Evolutionary conservation across 2,888 invertebrate genomes (phyloP).

Genomic region (Platycnemis pennipes): DNA sequence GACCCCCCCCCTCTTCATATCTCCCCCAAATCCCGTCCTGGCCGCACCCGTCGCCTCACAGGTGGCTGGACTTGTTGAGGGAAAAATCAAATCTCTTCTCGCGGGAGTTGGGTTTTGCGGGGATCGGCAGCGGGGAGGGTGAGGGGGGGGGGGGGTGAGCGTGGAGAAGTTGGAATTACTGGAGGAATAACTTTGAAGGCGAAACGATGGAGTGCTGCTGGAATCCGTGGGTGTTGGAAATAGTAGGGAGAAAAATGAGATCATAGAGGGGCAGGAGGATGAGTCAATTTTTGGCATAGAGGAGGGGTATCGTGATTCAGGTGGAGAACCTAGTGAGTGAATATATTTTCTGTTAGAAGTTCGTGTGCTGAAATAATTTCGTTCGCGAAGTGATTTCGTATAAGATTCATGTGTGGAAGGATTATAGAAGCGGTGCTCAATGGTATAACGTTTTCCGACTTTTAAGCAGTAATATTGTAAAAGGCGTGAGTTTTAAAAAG

Average conservation of each 20-base stretch:
- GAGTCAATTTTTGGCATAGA: not conserved
- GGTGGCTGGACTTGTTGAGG: conserved; percentile 67
- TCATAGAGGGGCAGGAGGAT: not conserved
- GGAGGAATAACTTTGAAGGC: conserved; percentile 25
- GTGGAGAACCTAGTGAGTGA: not conserved
- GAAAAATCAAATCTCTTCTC: conserved; percentile 53
- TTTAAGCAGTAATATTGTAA: not conserved
- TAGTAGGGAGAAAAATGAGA: not conserved
- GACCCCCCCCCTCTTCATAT: not conserved
- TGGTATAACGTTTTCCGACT: not conserved
- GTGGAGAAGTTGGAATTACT: conserved; percentile 29
- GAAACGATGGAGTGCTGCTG: not conserved
- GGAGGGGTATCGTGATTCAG: not conserved
- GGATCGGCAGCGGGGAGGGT: too few species aligned
- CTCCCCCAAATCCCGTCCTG: not conserved
- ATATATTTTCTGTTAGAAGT: not conserved
- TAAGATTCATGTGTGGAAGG: not conserved
- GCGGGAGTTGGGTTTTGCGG: not conserved
- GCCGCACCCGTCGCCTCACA: conserved; percentile 7
- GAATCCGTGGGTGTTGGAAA: not conserved
- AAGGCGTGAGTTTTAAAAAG: too few species aligned
- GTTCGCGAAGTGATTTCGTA: not conserved
- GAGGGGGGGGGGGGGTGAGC: not conserved
- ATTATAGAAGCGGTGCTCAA: not conserved
- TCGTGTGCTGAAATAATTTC: not conserved